Evolutionary conservation across 2,113 vertebrate species (phyloP), one percentile per base, ranked within the genome.

Genomic region (Urocolius indicus): DNA sequence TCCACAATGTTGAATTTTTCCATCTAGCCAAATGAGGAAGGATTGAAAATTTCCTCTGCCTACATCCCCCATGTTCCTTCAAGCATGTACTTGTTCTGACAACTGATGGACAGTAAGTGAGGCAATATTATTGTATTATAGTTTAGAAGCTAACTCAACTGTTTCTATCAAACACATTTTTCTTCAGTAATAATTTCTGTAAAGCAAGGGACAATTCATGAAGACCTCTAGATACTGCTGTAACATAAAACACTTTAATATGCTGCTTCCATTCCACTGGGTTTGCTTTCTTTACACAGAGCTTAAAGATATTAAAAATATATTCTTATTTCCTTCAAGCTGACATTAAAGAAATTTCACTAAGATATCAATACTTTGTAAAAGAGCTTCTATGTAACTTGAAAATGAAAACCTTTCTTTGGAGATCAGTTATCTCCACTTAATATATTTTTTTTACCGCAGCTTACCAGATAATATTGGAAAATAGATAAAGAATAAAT

Each of bases 381-480:
- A 74, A 94, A 75, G 22, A 79, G 13, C 41, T 45, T 94, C 80
- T 61, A 1, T 57, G 41, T 5, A 57, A 62, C 57, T 72, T 30
- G 66, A 78, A 94, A 92, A 77, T 77, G 9, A 54, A 91, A 92
- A 91, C 30, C 22, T 92, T 86, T 67, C 55, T 89, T 92, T 75
- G 81, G 65, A 95, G 76, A 87, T 18, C n/a, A 59, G 26, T 69
- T 78, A 52, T 72, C 52, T 49, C 23, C 32, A 51, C 18, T 88
- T 90, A 75, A 32, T 54, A 49, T 61, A 4, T 2, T 66, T 58
- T 89, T 66, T 58, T 89, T 77, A 38, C 23, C 9, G 52, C 36
- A 89, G 41, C 4, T 83, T 80, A 48, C 10, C 3, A 5, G 52
- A 61, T n/a, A 30, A 55, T 49, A 43, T 21, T 63, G 59, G 30